Percentiles rank a stretch among this genome's conserved stretches.
Evolutionary conservation across 2,888 invertebrate genomes (phyloP).

Genomic region (Idaea aversata): DNA sequence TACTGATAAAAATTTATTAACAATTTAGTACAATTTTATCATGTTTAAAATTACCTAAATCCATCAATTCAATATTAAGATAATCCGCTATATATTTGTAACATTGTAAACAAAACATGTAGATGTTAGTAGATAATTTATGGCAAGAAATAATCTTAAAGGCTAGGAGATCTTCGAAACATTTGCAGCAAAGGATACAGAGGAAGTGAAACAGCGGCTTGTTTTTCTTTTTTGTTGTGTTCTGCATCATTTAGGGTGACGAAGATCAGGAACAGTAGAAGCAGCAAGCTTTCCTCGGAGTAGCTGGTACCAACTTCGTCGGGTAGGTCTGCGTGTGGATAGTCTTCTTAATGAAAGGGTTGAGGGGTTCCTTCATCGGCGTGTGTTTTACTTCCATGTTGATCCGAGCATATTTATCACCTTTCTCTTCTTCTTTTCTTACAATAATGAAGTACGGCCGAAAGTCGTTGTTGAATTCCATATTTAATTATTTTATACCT

Average conservation of each 20-base stretch:
- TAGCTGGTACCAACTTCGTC: slow-evolving; percentile 57
- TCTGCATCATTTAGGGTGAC: background rate
- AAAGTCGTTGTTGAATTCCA: slow-evolving; percentile 59
- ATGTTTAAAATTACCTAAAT: background rate
- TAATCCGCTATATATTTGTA: background rate
- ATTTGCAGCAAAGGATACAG: background rate
- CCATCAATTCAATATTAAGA: background rate
- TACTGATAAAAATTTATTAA: background rate
- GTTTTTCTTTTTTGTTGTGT: background rate
- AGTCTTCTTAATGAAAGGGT: slow-evolving; percentile 61
- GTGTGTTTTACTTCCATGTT: slow-evolving; percentile 67
- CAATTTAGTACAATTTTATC: background rate
- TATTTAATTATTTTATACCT: slow-evolving; percentile 30
- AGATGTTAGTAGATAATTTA: background rate
- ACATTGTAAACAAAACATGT: background rate
- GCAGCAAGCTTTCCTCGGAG: slow-evolving; percentile 62
- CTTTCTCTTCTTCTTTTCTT: slow-evolving; percentile 71
- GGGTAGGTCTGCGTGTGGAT: slow-evolving; percentile 68
- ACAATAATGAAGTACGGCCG: slow-evolving; percentile 65
- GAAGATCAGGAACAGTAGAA: slow-evolving; percentile 52
- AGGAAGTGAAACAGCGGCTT: background rate
- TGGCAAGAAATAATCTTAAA: background rate
- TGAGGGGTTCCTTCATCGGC: slow-evolving; percentile 41
- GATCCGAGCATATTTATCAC: slow-evolving; percentile 62
- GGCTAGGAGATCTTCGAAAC: background rate